Conservation (phyloP, 2,113 vertebrate genomes). For the Cyphomyrus plagiostoma region DNA sequence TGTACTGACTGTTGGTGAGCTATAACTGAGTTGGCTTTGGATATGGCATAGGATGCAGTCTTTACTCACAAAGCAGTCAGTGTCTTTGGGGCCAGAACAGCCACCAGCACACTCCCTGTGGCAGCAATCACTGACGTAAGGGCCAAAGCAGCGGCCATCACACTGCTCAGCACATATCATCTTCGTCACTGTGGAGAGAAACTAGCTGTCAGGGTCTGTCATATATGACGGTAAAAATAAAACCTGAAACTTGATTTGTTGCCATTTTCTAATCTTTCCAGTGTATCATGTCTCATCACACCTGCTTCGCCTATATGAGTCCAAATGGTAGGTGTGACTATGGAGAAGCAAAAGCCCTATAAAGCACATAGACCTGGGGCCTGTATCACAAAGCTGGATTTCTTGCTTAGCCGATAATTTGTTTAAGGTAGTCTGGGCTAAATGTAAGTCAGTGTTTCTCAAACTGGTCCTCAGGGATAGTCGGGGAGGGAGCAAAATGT, state of each 20-base stretch:
- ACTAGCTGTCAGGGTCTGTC: slow-evolving; percentile 7
- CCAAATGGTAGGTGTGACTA: neutral
- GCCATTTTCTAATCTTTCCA: neutral
- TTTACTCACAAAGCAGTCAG: slow-evolving; percentile 87
- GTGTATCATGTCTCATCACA: neutral
- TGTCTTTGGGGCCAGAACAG: slow-evolving; percentile 92
- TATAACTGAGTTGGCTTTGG: neutral
- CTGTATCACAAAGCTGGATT: neutral
- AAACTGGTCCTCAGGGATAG: neutral
- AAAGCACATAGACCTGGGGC: neutral
- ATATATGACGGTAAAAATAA: neutral
- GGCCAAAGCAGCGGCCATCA: slow-evolving; percentile 89
- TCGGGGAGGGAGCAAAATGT: neutral
- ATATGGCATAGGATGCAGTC: neutral
- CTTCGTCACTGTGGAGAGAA: slow-evolving; percentile 76
- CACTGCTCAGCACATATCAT: slow-evolving; percentile 95
- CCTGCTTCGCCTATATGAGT: neutral
- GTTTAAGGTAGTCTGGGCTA: neutral
- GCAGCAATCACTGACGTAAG: slow-evolving; percentile 95
- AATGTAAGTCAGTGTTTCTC: neutral
- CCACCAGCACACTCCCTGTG: slow-evolving; percentile 95
- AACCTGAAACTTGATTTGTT: neutral
- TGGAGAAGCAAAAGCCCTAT: neutral
- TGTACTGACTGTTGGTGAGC: neutral
- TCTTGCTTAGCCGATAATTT: neutral